Evolutionary conservation across 92 coral and sea anemone genomes (phyloP).

Genomic region (Pocillopora grandis): DNA sequence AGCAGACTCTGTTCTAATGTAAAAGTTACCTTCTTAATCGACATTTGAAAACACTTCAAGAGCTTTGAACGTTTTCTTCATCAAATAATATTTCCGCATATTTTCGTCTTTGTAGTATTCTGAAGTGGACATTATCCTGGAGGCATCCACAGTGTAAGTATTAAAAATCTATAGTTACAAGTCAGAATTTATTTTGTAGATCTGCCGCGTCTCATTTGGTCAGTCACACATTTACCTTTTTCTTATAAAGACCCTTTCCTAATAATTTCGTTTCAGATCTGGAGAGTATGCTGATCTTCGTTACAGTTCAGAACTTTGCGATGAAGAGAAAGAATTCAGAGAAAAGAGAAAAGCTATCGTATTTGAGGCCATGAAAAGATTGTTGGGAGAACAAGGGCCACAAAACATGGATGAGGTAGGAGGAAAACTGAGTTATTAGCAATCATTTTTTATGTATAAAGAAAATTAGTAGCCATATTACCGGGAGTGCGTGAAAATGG

Average conservation of each 20-base stretch:
- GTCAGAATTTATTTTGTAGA: too few species aligned
- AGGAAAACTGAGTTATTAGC: background rate
- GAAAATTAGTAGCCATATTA: too few species aligned
- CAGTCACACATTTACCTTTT: too few species aligned
- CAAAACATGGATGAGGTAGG: conserved; percentile 51
- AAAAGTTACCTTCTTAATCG: too few species aligned
- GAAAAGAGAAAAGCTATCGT: conserved; percentile 37
- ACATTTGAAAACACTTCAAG: background rate
- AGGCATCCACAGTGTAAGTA: conserved; percentile 30
- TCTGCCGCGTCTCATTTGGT: too few species aligned
- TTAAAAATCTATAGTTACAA: too few species aligned
- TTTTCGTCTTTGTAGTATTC: conserved; percentile 9
- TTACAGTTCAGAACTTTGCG: conserved; percentile 51
- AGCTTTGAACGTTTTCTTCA: background rate
- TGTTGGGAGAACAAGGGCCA: conserved; percentile 44
- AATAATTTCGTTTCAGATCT: conserved; percentile 1
- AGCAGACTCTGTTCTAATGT: too few species aligned
- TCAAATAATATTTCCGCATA: background rate
- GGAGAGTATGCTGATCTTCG: conserved; percentile 39
- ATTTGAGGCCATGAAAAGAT: conserved; percentile 41
- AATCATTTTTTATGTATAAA: background rate
- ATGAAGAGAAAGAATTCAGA: conserved; percentile 42
- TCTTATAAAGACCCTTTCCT: background rate
- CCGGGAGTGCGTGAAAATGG: too few species aligned
- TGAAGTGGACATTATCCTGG: conserved; percentile 35